Evolutionary conservation across 2,797 vertebrate species (phyloP).

Genomic region (Neosilurus hyrtlii): DNA sequence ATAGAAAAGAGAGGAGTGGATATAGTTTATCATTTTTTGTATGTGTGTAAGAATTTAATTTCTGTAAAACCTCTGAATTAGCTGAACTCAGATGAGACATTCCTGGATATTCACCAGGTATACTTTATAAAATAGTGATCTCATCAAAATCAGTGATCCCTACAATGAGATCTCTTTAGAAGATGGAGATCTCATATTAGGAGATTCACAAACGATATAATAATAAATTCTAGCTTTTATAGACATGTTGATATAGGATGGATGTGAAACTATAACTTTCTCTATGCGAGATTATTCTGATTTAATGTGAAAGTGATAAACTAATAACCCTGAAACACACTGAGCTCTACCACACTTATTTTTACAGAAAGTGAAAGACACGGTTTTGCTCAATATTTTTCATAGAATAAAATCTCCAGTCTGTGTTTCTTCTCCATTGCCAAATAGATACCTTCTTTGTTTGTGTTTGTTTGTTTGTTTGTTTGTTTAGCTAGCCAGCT

Average conservation of each 20-base stretch:
- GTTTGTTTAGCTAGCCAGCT: neutral
- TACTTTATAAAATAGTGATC: neutral
- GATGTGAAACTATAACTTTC: neutral
- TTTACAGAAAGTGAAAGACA: neutral
- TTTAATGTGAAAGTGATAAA: neutral
- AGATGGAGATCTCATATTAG: neutral
- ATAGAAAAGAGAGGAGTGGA: neutral
- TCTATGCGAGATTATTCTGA: neutral
- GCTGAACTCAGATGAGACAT: neutral
- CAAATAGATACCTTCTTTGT: neutral
- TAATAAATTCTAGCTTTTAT: neutral
- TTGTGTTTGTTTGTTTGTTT: neutral
- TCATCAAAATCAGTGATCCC: neutral
- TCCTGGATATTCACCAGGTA: neutral
- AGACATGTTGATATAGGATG: neutral
- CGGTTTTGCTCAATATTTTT: neutral
- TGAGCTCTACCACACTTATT: neutral
- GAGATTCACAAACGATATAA: neutral
- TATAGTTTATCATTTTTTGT: neutral
- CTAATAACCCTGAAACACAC: neutral
- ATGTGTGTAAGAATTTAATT: neutral
- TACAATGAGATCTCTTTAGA: neutral
- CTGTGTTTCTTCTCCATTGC: neutral
- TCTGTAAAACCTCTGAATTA: neutral
- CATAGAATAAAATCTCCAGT: neutral